phyloP scores from a whole-genome alignment of 64 coral and sea anemone species.

The Trachythela sp. region DNA sequence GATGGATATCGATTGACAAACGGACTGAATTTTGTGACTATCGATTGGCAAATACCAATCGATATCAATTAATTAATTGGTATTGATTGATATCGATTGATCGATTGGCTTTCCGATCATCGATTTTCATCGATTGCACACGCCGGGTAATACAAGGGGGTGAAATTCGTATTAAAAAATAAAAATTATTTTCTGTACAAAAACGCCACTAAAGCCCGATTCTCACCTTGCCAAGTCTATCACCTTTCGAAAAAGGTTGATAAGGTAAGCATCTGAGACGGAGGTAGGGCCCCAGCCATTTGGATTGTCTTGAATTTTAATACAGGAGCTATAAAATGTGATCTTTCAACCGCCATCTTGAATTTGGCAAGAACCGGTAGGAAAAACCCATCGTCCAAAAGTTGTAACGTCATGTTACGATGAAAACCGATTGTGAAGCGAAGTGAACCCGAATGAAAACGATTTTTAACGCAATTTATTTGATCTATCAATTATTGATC shows the following conservation, averaged over 20 bases:
- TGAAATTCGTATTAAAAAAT: not conserved
- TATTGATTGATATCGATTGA: no score
- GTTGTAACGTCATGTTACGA: not conserved
- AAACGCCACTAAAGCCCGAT: not conserved
- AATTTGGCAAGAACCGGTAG: not conserved
- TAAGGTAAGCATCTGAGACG: slow-evolving; percentile 93
- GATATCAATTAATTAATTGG: no score
- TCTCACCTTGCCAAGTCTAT: slow-evolving; percentile 93
- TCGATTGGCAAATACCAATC: no score
- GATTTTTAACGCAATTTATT: no score
- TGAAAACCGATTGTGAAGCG: no score
- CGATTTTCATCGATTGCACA: no score
- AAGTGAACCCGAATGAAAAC: no score
- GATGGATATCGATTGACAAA: no score
- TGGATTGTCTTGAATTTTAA: slow-evolving; percentile 99
- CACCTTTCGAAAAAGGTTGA: slow-evolving; percentile 97
- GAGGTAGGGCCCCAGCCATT: slow-evolving; percentile 95
- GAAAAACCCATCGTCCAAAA: not conserved
- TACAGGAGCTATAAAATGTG: slow-evolving; percentile 77
- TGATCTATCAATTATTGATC: no score
- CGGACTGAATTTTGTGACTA: no score
- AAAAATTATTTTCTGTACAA: not conserved
- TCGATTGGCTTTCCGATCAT: no score
- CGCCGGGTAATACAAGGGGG: not conserved
- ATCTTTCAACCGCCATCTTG: slow-evolving; percentile 2